Evolutionary conservation across 2,113 vertebrate genomes (phyloP).

Genomic region (Micronisus gabar): DNA sequence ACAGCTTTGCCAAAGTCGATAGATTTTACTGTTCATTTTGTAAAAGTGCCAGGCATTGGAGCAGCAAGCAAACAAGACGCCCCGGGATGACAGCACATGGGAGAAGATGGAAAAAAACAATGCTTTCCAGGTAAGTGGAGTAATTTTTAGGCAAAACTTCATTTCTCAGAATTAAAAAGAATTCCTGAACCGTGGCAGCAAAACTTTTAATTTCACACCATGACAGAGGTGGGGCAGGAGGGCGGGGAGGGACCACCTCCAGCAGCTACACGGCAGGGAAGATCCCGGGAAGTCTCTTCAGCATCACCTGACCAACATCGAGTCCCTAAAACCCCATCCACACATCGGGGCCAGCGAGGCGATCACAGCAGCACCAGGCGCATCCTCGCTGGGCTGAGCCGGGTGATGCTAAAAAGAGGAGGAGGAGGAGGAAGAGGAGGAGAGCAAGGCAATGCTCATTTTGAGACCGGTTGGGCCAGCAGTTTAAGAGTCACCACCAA

Average conservation of each 20-base stretch:
- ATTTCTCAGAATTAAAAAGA: neutral
- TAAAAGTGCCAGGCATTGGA: neutral
- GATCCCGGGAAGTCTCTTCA: neutral
- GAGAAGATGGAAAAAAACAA: neutral
- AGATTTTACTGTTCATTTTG: neutral
- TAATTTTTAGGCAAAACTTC: neutral
- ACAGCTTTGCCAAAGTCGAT: neutral
- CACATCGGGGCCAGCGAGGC: accelerated
- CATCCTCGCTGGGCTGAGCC: accelerated
- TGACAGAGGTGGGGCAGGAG: neutral
- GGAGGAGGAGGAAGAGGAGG: neutral
- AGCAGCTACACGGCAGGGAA: neutral
- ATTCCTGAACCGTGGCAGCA: neutral
- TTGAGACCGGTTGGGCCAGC: accelerated
- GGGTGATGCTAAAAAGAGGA: neutral
- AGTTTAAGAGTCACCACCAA: neutral
- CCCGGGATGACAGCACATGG: neutral
- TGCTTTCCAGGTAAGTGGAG: neutral
- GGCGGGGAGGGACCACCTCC: neutral
- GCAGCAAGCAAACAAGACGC: neutral
- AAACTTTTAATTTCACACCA: neutral
- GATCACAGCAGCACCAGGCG: neutral
- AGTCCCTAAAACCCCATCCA: neutral
- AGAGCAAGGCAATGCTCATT: neutral
- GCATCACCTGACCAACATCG: accelerated